phyloP scores from a whole-genome alignment of 1,140 invertebrate genomes.

The Lerema accius region DNA sequence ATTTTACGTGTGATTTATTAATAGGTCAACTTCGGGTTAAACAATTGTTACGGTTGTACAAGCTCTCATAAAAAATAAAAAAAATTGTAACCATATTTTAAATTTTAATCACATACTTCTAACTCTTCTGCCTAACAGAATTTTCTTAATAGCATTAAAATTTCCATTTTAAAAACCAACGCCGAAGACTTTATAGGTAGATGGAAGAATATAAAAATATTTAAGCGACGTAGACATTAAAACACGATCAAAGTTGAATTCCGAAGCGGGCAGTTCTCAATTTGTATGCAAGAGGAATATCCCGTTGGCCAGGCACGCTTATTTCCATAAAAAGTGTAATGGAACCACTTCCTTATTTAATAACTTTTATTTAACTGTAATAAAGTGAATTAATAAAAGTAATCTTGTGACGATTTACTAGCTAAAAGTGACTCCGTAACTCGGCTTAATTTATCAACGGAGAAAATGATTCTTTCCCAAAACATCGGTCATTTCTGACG shows the following conservation, averaged over 20 bases:
- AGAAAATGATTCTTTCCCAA: neutral
- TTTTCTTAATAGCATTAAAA: neutral
- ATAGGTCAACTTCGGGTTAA: too few relatives aligned
- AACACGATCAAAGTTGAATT: slow-evolving; percentile 59
- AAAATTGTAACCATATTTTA: too few relatives aligned
- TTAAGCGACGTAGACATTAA: slow-evolving; percentile 44
- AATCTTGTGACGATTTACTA: neutral
- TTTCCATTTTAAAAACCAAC: slow-evolving; percentile 1
- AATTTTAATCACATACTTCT: too few relatives aligned
- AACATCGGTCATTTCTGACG: neutral
- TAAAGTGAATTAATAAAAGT: neutral
- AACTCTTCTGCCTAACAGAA: neutral
- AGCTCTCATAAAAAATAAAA: too few relatives aligned
- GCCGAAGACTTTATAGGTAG: neutral
- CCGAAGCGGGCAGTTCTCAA: slow-evolving; percentile 47
- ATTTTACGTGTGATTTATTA: too few relatives aligned
- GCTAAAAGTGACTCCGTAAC: neutral
- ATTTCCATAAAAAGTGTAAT: slow-evolving; percentile 40
- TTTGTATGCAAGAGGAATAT: slow-evolving; percentile 56
- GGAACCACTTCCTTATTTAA: slow-evolving; percentile 39
- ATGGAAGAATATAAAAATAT: slow-evolving; percentile 12
- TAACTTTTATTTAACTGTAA: neutral
- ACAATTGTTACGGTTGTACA: too few relatives aligned
- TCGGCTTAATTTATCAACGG: neutral
- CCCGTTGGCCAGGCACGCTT: slow-evolving; percentile 36